Evolutionary conservation across 2,797 vertebrate genomes (phyloP), one percentile per base, ranked within the genome.

Genomic region (Coendou prehensilis): DNA sequence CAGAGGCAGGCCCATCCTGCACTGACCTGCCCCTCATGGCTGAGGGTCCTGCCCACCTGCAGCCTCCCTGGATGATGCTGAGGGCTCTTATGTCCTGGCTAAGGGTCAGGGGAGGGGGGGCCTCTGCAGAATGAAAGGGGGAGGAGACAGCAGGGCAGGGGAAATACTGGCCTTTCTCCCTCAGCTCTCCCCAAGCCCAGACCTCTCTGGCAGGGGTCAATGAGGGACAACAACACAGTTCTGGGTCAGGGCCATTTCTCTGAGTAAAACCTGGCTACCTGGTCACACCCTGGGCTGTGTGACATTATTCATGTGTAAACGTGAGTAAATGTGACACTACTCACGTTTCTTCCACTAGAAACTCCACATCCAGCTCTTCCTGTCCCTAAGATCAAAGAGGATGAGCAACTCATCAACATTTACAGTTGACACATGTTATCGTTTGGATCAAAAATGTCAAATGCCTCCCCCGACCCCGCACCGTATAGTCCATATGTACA

Each of bases 291-390:
- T 87, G 54, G 63, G 23, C 92, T 94, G 5, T 63, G 95, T 41
- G 83, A 18, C 0, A 17, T 69, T 96, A 98, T 97, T 99, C 93
- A 99, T 75, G 41, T 47, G 26, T 45, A 75, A 75, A 26, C 1
- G 41, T 26, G 41, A 75, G 10, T 26, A 75, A 47, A 75, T 67
- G 96, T 41, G 85, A 13, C 0, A 15, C 69, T 96, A 98, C 98
- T 99, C 93, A 99, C 99, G 98, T 98, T 86, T 97, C 92, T 67
- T 98, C 98, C 0, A 99, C 83, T 37, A 98, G 97, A 97, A 99
- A 99, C 30, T 99, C 99, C 89, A 99, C 97, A 41, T 98, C 98
- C 80, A 99, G 97, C 94, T 98, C 97, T 90, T 98, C 98, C 0
- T 89, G 96, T 6, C 92, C 98, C 99, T 99, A 95, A 82, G 98